Conservation (phyloP, 1,140 invertebrate species). For the Brachionus angularis region DNA sequence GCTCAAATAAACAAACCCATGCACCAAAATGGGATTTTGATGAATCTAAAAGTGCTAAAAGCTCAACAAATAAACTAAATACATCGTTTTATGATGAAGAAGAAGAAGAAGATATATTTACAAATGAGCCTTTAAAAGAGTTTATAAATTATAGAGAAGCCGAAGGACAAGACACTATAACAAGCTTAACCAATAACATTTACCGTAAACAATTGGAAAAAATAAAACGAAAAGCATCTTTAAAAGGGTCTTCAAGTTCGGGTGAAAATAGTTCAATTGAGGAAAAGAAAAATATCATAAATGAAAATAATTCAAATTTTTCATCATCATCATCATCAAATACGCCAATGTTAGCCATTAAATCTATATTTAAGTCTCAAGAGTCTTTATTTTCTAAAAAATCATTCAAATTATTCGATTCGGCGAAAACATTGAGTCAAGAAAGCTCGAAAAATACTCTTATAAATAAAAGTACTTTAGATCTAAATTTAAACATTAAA, state of each 20-base stretch:
- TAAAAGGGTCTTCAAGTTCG: neutral
- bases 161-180: conserved; percentile 25
- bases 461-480: neutral
- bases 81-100: conserved; percentile 1
- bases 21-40: conserved; percentile 18
- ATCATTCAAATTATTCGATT: conserved; percentile 5
- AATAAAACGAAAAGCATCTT: conserved; percentile 10
- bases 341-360: neutral
- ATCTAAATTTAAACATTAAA: neutral
- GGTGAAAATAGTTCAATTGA: neutral
- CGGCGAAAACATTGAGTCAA: neutral
- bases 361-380: conserved; percentile 29
- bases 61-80: too few species aligned
- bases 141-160: conserved; percentile 4
- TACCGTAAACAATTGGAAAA: neutral
- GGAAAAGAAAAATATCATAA: neutral
- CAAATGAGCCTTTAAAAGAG: neutral
- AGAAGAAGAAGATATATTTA: conserved; percentile 20
- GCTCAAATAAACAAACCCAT: neutral
- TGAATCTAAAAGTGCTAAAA: neutral
- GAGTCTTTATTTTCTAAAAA: conserved; percentile 14
- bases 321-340: too few species aligned
- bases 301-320: too few species aligned
- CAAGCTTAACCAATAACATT: conserved; percentile 6
- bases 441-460: neutral